Conservation (phyloP, 2,888 invertebrate genomes). For the Hypsopygia costalis region DNA sequence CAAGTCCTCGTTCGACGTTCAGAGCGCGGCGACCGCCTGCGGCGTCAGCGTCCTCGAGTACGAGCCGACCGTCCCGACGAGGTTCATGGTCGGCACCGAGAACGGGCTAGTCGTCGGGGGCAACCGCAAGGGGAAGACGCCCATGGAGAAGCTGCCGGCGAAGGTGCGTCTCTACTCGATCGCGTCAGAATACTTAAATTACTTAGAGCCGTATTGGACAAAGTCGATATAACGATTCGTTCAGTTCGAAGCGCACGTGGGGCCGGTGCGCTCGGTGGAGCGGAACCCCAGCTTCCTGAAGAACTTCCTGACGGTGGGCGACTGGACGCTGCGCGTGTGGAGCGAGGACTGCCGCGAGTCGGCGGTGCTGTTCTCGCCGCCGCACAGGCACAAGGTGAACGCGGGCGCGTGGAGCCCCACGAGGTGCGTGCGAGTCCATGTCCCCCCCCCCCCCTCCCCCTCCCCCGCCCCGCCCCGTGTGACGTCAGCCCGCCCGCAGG, state of each 20-base stretch:
- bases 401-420: slow-evolving; percentile 93
- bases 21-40: slow-evolving; percentile 74
- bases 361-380: slow-evolving; percentile 92
- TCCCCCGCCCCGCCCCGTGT: too few relatives aligned
- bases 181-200: too few relatives aligned
- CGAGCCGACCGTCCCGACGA: slow-evolving; percentile 86
- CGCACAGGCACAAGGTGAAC: slow-evolving; percentile 82
- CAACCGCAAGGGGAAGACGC: slow-evolving; percentile 85
- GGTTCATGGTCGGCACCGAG: slow-evolving; percentile 87
- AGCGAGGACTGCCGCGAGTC: slow-evolving; percentile 96
- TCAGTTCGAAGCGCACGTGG: slow-evolving; percentile 85
- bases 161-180: slow-evolving; percentile 28
- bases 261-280: slow-evolving; percentile 91
- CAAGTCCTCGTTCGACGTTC: slow-evolving; percentile 69
- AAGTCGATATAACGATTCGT: background rate
- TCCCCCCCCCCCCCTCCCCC: too few relatives aligned
- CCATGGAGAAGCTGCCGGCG: slow-evolving; percentile 82
- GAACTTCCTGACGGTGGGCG: slow-evolving; percentile 95
- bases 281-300: slow-evolving; percentile 96
- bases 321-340: slow-evolving; percentile 96
- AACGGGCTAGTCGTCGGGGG: slow-evolving; percentile 83
- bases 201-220: too few relatives aligned
- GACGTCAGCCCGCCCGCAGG: too few relatives aligned
- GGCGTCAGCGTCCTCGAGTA: slow-evolving; percentile 84
- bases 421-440: slow-evolving; percentile 72